Evolutionary conservation across 92 coral and sea anemone genomes (phyloP).

Genomic region (Porites lobata): DNA sequence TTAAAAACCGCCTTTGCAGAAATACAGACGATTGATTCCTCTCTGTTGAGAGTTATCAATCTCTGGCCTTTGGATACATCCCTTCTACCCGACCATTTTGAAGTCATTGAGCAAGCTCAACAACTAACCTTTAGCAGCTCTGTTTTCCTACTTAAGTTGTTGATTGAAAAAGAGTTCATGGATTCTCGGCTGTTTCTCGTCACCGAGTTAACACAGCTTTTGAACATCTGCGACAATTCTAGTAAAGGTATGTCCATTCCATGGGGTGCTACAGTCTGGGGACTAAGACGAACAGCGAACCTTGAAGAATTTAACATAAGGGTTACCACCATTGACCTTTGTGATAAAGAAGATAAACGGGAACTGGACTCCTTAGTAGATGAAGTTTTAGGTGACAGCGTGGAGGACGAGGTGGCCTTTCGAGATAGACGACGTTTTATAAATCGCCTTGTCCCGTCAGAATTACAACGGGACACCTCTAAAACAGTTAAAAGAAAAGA

Average conservation of each 20-base stretch:
- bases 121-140: conserved; percentile 59
- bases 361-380: conserved; percentile 52
- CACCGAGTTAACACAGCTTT: conserved; percentile 43
- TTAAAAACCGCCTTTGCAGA: not conserved
- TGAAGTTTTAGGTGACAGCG: conserved; percentile 49
- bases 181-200: conserved; percentile 60
- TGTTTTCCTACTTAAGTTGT: conserved; percentile 41
- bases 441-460: conserved; percentile 48
- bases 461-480: no score
- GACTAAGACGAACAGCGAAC: conserved; percentile 75
- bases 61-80: conserved; percentile 68
- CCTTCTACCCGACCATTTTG: conserved; percentile 17
- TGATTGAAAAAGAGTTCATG: conserved; percentile 22
- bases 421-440: conserved; percentile 70
- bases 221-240: not conserved
- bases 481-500: not conserved
- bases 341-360: conserved; percentile 9
- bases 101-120: conserved; percentile 54
- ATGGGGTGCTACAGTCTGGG: conserved; percentile 75
- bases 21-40: not conserved
- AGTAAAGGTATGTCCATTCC: conserved; percentile 40
- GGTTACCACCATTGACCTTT: conserved; percentile 61
- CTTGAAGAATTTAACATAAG: conserved; percentile 57
- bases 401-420: conserved; percentile 69
- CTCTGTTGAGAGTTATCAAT: conserved; percentile 63